These are phyloP conservation scores for Hemicrepidius hirtus DNA, from an alignment of 2,888 invertebrate genomes.

Conservation along the genomic window DNA sequence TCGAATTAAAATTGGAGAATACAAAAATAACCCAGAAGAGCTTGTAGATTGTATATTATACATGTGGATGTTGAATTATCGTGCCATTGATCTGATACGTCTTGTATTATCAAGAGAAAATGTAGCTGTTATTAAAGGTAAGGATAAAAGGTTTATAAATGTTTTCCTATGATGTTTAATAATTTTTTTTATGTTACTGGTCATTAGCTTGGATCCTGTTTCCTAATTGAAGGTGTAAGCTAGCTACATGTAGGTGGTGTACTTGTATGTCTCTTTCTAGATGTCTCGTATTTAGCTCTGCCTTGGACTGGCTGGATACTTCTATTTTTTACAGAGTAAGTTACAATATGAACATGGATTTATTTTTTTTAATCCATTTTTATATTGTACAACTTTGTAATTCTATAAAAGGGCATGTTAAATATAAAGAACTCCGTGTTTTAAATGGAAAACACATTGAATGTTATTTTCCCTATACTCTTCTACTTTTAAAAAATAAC, in stretches of 20 bases:
- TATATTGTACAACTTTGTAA: no score
- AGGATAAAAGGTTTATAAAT: slow-evolving; percentile 12
- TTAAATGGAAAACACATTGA: no score
- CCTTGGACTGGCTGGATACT: neutral
- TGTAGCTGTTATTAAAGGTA: slow-evolving; percentile 51
- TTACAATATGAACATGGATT: no score
- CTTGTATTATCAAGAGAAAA: slow-evolving; percentile 58
- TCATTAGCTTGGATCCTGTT: neutral
- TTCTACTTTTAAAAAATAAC: no score
- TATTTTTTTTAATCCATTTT: no score
- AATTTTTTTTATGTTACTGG: slow-evolving; percentile 7
- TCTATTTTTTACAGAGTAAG: no score
- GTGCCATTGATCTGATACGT: slow-evolving; percentile 64
- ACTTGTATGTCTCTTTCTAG: neutral
- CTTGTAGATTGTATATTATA: slow-evolving; percentile 68
- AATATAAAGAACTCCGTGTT: no score
- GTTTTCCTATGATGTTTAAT: no score
- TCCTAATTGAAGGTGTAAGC: slow-evolving; percentile 2
- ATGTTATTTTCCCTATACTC: no score
- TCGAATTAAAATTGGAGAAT: slow-evolving; percentile 61
- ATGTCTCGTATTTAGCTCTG: neutral
- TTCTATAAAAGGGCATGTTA: no score
- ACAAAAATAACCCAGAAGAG: slow-evolving; percentile 60
- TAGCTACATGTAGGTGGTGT: neutral
- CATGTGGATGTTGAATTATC: slow-evolving; percentile 70